Evolutionary conservation across 2,113 vertebrate species (phyloP).

Genomic region (Scortum barcoo): DNA sequence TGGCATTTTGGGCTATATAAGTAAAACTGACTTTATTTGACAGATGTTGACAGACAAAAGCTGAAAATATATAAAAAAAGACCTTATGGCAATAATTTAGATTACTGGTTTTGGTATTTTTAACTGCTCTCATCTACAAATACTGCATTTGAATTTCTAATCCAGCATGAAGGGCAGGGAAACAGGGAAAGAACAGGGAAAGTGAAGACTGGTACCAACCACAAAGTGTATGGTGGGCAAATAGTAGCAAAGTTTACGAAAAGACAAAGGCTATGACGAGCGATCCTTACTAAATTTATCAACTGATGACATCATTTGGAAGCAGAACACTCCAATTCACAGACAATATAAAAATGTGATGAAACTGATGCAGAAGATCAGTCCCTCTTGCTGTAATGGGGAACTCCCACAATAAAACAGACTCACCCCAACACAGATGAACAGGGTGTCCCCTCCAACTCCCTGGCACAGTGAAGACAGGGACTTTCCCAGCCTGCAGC

Average conservation of each 20-base stretch:
- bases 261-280: background rate
- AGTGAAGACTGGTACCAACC: background rate
- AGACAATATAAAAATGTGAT: conserved; percentile 11
- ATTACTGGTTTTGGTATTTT: background rate
- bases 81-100: background rate
- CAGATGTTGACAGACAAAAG: too few relatives aligned
- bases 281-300: background rate
- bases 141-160: background rate
- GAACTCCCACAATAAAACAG: conserved; percentile 57
- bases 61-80: too few relatives aligned
- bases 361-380: conserved; percentile 19
- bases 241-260: background rate
- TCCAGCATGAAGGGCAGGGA: too few relatives aligned
- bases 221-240: background rate
- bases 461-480: conserved; percentile 35
- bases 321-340: background rate
- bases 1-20: background rate
- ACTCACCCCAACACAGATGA: conserved; percentile 49
- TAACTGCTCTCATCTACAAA: background rate
- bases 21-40: background rate
- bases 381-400: conserved; percentile 7
- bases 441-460: conserved; percentile 59
- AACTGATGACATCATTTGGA: conserved; percentile 5
- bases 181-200: background rate
- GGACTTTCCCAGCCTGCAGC: conserved; percentile 78